Conservation (phyloP, 35 echinoderm and acorn worm genomes). For the Ophiothrix spiculata region DNA sequence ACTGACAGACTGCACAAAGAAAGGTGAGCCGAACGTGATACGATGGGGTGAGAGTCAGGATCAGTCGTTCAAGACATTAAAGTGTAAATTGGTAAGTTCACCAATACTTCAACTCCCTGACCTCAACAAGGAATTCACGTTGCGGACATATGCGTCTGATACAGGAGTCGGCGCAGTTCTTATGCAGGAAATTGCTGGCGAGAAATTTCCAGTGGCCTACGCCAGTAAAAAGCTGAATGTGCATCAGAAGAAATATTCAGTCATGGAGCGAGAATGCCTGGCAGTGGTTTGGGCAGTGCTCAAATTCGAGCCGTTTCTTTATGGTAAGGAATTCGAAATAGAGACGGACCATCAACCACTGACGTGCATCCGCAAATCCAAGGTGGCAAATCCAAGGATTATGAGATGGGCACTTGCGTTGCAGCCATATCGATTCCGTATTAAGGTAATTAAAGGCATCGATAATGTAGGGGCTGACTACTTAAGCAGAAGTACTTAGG, state of each 20-base stretch:
- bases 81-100: not conserved
- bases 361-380: no score
- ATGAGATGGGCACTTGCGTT: conserved; percentile 25
- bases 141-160: conserved; percentile 33
- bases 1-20: conserved; percentile 12
- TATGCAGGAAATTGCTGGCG: conserved; percentile 15
- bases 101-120: conserved; percentile 10
- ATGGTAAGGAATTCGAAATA: conserved; percentile 44
- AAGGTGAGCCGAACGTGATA: not conserved
- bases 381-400: conserved; percentile 13
- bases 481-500: no score
- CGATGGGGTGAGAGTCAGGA: not conserved
- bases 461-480: conserved; percentile 48
- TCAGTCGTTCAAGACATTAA: conserved; percentile 25
- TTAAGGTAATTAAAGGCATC: conserved; percentile 38
- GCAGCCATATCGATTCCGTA: conserved; percentile 44
- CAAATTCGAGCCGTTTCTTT: conserved; percentile 33
- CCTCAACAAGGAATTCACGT: conserved; percentile 13
- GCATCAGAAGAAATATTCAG: not conserved
- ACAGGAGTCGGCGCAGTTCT: conserved; percentile 21
- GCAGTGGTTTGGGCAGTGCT: conserved; percentile 38
- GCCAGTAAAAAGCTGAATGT: not conserved
- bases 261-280: conserved; percentile 38
- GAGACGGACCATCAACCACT: conserved; percentile 39
- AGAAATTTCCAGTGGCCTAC: not conserved